A percentile compares a stretch with the other conserved stretches of the same genome.
Evolutionary conservation across 1,140 invertebrate genomes (phyloP).

Genomic region (Papilio helenus): DNA sequence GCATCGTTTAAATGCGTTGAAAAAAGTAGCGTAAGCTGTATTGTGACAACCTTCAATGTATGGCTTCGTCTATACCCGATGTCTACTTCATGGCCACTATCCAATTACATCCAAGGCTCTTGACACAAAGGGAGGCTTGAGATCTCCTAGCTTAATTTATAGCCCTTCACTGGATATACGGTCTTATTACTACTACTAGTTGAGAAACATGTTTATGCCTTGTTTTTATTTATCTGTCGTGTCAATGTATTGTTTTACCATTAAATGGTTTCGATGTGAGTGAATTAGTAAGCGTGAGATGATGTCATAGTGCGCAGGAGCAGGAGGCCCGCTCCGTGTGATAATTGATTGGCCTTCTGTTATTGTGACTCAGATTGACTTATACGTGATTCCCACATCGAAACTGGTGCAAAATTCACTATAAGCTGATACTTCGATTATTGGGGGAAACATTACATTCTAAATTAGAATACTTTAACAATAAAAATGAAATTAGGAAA

Average conservation of each 20-base stretch:
- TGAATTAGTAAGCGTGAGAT: constrained; percentile 11
- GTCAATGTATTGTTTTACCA: background rate
- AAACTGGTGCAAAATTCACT: constrained; percentile 3
- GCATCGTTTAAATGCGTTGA: background rate
- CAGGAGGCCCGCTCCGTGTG: constrained; percentile 19
- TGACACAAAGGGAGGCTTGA: background rate
- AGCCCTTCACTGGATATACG: background rate
- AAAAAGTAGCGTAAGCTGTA: background rate
- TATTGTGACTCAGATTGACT: constrained; percentile 11
- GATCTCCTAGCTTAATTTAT: background rate
- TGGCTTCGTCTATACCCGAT: constrained; percentile 17
- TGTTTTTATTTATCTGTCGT: background rate
- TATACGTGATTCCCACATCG: background rate
- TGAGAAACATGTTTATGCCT: background rate
- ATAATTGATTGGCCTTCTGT: constrained; percentile 31
- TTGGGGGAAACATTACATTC: too few species aligned
- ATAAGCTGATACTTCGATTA: background rate
- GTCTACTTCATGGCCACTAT: background rate
- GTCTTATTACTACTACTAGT: background rate
- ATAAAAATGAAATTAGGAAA: background rate
- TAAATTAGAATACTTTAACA: too few species aligned
- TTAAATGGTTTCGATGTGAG: background rate
- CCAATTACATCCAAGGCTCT: constrained; percentile 3
- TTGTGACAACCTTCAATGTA: background rate
- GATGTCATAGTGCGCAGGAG: constrained; percentile 20